These are phyloP conservation scores for Heliornis fulica DNA, from an alignment of 2,113 vertebrate species.

Conservation along the genomic window DNA sequence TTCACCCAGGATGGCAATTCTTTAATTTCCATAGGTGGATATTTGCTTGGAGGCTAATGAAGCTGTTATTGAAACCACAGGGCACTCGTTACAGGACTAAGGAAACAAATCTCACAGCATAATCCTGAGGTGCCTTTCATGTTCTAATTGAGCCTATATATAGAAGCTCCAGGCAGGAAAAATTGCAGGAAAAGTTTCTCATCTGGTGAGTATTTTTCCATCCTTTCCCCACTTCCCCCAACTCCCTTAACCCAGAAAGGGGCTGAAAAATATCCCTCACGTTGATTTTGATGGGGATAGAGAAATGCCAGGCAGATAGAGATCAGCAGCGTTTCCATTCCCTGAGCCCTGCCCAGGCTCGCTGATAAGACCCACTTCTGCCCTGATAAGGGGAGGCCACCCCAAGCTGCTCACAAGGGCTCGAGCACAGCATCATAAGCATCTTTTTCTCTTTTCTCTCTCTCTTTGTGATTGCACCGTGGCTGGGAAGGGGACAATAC, in stretches of 20 bases:
- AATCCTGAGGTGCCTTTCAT: slow-evolving; percentile 52
- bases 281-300: background rate
- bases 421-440: background rate
- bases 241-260: background rate
- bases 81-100: slow-evolving; percentile 32
- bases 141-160: slow-evolving; percentile 70
- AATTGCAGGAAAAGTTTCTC: slow-evolving; percentile 26
- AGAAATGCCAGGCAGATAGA: slow-evolving; percentile 16
- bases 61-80: background rate
- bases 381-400: background rate
- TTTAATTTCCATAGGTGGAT: background rate
- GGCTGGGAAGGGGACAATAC: background rate
- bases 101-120: slow-evolving; percentile 60
- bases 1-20: background rate
- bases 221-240: background rate
- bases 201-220: slow-evolving; percentile 60
- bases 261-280: background rate
- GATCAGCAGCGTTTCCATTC: background rate
- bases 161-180: slow-evolving; percentile 46
- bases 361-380: background rate
- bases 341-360: rapidly evolving
- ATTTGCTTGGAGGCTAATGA: background rate
- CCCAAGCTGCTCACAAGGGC: background rate
- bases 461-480: background rate
- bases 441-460: background rate